These are phyloP conservation scores for Saccostrea glomerata DNA, from an alignment of 1,140 invertebrate genomes.

Conservation along the genomic window DNA sequence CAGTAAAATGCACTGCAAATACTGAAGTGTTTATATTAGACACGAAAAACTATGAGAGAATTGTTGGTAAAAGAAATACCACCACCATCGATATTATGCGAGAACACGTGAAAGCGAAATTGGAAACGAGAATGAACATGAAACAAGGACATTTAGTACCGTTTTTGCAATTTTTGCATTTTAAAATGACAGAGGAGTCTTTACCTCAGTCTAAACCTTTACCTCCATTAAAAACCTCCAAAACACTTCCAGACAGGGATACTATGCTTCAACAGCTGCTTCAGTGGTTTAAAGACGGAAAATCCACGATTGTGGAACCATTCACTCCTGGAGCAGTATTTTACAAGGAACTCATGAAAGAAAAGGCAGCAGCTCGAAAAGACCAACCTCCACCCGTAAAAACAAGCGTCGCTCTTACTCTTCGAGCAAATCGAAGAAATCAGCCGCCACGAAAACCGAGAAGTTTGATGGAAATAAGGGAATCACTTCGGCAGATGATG, in stretches of 20 bases:
- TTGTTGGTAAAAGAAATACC: conserved; percentile 72
- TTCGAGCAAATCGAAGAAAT: conserved; percentile 45
- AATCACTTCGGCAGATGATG: conserved; percentile 70
- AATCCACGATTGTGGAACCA: conserved; percentile 63
- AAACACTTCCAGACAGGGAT: conserved; percentile 66
- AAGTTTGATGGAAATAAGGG: conserved; percentile 71
- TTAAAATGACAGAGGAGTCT: conserved; percentile 67
- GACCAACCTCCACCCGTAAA: conserved; percentile 36
- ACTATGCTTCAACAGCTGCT: conserved; percentile 68
- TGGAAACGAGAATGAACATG: conserved; percentile 65
- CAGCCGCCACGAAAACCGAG: conserved; percentile 58
- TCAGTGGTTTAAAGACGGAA: conserved; percentile 68
- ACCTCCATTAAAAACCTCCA: conserved; percentile 68
- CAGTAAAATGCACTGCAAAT: conserved; percentile 71
- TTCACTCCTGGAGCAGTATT: conserved; percentile 66
- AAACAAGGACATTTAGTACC: conserved; percentile 67
- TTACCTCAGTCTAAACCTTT: conserved; percentile 63
- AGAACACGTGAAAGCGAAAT: conserved; percentile 69
- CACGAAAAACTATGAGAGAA: conserved; percentile 75
- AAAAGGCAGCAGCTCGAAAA: conserved; percentile 68
- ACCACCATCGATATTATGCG: conserved; percentile 70
- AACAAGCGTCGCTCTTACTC: conserved; percentile 41
- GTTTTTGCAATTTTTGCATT: conserved; percentile 67
- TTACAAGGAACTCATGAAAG: conserved; percentile 73
- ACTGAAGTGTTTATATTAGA: conserved; percentile 74